Percentiles rank a stretch among this genome's conserved stretches.
Conservation (phyloP, 2,113 vertebrate genomes). For the Mustela nigripes region DNA sequence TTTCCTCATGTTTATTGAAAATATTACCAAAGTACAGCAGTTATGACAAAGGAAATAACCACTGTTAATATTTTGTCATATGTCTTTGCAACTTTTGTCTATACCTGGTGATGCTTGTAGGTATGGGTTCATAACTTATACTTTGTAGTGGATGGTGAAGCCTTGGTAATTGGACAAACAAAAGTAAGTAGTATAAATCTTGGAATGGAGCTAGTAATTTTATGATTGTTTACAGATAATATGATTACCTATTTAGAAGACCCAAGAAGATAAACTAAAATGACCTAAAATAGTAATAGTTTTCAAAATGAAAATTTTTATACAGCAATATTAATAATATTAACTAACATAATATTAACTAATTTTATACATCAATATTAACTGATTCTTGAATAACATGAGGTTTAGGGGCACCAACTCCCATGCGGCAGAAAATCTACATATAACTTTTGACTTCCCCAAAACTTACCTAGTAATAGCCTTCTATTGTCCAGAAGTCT, state of each 20-base stretch:
- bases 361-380: not conserved
- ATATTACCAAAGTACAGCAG: constrained; percentile 30
- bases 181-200: constrained; percentile 25
- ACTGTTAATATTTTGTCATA: not conserved
- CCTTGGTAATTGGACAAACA: not conserved
- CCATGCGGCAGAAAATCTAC: not conserved
- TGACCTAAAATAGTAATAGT: not conserved
- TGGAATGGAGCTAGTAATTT: not conserved
- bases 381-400: not conserved
- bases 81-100: constrained; percentile 12
- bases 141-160: not conserved
- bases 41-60: not conserved
- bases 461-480: not conserved
- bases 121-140: not conserved
- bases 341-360: too few relatives aligned
- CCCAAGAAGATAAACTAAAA: constrained; percentile 41
- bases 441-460: not conserved
- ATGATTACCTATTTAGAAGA: constrained; percentile 22
- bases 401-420: not conserved
- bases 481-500: not conserved
- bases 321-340: not conserved
- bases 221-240: not conserved
- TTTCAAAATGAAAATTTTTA: not conserved
- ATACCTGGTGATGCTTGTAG: constrained; percentile 1
- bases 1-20: not conserved